Evolutionary conservation across 2,888 invertebrate genomes (phyloP).

Genomic region (Nomada lathburiana): DNA sequence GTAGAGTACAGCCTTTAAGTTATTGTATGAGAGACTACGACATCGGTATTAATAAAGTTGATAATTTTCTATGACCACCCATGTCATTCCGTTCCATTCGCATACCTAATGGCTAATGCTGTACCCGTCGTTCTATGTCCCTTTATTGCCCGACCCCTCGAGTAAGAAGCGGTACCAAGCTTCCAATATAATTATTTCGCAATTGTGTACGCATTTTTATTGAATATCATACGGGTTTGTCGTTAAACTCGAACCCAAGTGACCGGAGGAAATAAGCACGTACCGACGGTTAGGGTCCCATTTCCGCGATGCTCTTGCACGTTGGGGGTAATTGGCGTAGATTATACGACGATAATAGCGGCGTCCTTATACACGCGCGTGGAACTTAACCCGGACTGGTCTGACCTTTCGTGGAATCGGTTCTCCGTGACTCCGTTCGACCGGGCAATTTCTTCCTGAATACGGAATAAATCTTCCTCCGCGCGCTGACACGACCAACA

Average conservation of each 20-base stretch:
- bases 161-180: too few relatives aligned
- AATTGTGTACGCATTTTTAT: conserved; percentile 16
- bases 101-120: neutral
- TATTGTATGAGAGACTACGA: conserved; percentile 28
- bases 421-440: conserved; percentile 69
- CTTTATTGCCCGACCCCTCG: neutral
- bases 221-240: conserved; percentile 38
- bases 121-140: neutral
- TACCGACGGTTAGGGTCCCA: conserved; percentile 69
- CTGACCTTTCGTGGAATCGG: conserved; percentile 72
- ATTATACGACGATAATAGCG: conserved; percentile 71
- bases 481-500: conserved; percentile 35
- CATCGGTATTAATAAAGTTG: conserved; percentile 44
- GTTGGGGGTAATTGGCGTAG: conserved; percentile 70
- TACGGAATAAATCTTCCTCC: conserved; percentile 69
- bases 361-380: conserved; percentile 66
- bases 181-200: neutral
- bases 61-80: conserved; percentile 6
- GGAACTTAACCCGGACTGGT: conserved; percentile 66
- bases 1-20: conserved; percentile 8
- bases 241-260: conserved; percentile 28
- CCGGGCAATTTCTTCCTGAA: conserved; percentile 68
- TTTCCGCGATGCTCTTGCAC: conserved; percentile 67
- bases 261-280: conserved; percentile 60
- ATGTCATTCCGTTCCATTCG: neutral